Conservation (phyloP, 2,888 invertebrate species). For the Eucriotettix oculatus region DNA sequence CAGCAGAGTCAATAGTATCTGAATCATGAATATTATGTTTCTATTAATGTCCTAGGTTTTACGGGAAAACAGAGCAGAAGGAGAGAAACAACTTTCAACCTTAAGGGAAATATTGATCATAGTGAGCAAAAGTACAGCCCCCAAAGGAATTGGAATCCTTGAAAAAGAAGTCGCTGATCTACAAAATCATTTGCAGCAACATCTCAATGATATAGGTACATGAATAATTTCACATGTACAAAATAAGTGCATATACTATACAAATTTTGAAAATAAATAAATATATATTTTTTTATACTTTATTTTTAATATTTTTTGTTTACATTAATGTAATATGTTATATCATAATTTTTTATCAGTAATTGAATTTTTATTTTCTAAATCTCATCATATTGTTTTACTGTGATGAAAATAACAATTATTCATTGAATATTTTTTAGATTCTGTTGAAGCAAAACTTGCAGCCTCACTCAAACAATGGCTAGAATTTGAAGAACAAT, state of each 20-base stretch:
- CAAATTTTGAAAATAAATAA: too few species aligned
- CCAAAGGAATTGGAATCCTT: conserved; percentile 55
- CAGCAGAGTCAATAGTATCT: too few species aligned
- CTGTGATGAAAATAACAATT: too few species aligned
- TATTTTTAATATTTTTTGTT: neutral
- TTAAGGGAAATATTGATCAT: conserved; percentile 46
- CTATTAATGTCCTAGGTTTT: conserved; percentile 25
- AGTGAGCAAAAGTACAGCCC: conserved; percentile 64
- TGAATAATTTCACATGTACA: neutral
- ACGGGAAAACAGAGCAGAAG: conserved; percentile 47
- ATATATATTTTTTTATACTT: too few species aligned
- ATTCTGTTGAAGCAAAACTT: conserved; percentile 53
- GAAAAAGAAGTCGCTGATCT: conserved; percentile 55
- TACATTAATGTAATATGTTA: too few species aligned
- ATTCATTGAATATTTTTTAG: conserved; percentile 17
- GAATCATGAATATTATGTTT: too few species aligned
- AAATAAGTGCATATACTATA: too few species aligned
- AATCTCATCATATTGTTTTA: conserved; percentile 3
- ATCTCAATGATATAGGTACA: conserved; percentile 43
- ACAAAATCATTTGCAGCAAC: conserved; percentile 46
- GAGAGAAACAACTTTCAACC: conserved; percentile 45
- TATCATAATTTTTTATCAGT: neutral
- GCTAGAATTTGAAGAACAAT: conserved; percentile 69
- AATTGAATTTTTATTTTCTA: neutral
- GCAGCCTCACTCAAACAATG: conserved; percentile 62